Evolutionary conservation across 2,113 vertebrate species (phyloP).

Genomic region (Hemibagrus wyckioides): DNA sequence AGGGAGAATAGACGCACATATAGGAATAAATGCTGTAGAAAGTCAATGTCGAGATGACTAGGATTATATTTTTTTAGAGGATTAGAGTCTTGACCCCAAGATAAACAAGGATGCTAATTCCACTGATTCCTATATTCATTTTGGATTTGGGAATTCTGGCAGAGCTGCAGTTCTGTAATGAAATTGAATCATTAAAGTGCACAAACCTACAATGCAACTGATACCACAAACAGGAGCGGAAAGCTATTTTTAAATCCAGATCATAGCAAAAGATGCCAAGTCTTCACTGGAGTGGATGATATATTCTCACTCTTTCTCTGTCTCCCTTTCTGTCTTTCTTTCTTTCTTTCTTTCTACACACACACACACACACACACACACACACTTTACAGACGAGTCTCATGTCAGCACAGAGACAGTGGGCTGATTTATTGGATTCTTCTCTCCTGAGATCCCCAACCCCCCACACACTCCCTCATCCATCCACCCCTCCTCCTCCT

Average conservation of each 20-base stretch:
- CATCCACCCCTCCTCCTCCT: slow-evolving; percentile 65
- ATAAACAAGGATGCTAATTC: background rate
- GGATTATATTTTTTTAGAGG: background rate
- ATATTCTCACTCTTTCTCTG: slow-evolving; percentile 5
- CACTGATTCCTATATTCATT: background rate
- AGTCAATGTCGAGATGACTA: background rate
- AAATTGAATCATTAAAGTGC: background rate
- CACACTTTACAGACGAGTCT: slow-evolving; percentile 71
- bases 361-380: slow-evolving; percentile 35
- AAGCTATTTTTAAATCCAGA: slow-evolving; percentile 20
- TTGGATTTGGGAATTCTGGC: background rate
- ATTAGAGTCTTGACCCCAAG: background rate
- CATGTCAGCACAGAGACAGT: slow-evolving; percentile 73
- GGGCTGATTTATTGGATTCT: slow-evolving; percentile 76
- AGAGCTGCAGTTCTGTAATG: background rate
- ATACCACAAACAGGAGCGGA: background rate
- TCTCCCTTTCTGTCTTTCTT: slow-evolving; percentile 10
- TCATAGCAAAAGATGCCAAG: slow-evolving; percentile 16
- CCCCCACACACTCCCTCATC: slow-evolving; percentile 45
- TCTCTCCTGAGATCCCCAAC: slow-evolving; percentile 61
- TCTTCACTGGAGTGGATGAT: slow-evolving; percentile 22
- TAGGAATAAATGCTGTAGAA: background rate
- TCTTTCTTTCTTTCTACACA: background rate
- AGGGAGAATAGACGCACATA: background rate
- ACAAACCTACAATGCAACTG: background rate